A percentile compares a stretch with the other conserved stretches of the same genome.
These are phyloP conservation scores for Lasioglossum villosulum DNA, from an alignment of 2,888 invertebrate genomes.

Conservation along the genomic window DNA sequence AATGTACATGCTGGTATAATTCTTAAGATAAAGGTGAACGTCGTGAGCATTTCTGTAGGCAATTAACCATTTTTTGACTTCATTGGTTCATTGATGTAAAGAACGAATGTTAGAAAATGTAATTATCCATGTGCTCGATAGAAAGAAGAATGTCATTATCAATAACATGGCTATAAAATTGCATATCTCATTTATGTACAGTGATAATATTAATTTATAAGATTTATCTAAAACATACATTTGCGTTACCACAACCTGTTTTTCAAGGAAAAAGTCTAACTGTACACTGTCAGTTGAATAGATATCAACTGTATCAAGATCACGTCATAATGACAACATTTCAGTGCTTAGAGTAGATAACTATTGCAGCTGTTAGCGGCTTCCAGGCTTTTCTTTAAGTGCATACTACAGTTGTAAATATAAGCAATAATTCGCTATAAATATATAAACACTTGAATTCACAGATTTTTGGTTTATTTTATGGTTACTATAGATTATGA, in stretches of 20 bases:
- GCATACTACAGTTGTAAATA: background rate
- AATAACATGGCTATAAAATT: constrained; percentile 28
- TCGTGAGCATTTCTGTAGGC: constrained; percentile 49
- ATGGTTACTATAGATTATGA: constrained; percentile 65
- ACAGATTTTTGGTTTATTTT: constrained; percentile 37
- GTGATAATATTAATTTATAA: constrained; percentile 39
- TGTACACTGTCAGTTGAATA: background rate
- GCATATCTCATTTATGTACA: constrained; percentile 12
- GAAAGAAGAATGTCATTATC: constrained; percentile 47
- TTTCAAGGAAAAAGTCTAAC: background rate
- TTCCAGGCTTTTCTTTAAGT: background rate
- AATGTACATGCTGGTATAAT: constrained; percentile 41
- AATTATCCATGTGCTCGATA: constrained; percentile 37
- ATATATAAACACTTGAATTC: constrained; percentile 41
- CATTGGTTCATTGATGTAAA: constrained; percentile 37
- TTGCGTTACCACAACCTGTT: background rate
- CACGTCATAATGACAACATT: background rate
- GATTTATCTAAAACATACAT: constrained; percentile 39
- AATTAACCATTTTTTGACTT: constrained; percentile 42
- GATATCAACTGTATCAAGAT: background rate
- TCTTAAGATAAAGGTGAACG: constrained; percentile 47
- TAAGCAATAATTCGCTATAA: background rate
- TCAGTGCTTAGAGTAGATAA: background rate
- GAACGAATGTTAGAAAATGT: constrained; percentile 22
- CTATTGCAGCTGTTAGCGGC: background rate